Base-by-base conservation (phyloP, 2,888 invertebrate genomes). In the Drosophila aldrichi region DNA sequence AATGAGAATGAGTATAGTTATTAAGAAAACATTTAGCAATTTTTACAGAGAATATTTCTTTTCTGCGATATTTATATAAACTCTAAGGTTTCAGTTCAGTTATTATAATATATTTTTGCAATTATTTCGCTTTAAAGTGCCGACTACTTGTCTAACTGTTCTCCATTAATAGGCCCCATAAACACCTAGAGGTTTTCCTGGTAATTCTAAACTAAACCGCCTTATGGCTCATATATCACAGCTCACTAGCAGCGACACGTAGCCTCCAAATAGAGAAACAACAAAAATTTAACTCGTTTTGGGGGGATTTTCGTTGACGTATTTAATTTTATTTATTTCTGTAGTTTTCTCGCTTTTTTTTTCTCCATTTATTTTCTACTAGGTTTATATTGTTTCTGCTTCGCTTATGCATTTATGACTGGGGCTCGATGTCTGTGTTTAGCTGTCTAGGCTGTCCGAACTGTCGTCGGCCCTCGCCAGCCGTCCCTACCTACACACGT, bases 331-430 rank as follows among this genome's bases (percentile, higher is more conserved):
- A 52, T 61, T 61, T 66, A 59, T 77, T 61, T 60, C 38, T 38
- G 36, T 68, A 41, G 40, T 63, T 74, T 71, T 48, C 36, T 78
- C 25, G 38, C 63, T 20, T 22, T 22, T 20, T 20, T 36, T 36
- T n/a, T n/a, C n/a, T n/a, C n/a, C 14, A 36, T 36, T 1, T 20
- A 14, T 44, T 48, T 29, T 16, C 10, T 48, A n/a, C 88, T 78
- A 71, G 82, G 60, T 65, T 69, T 68, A 57, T 49, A 48, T 14
- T 44, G 20, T 43, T 68, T 52, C 68, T 49, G 66, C 57, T 25
- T 44, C 76, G 73, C 79, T 84, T 81, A 78, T 81, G 69, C 85
- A 87, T 84, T 87, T 85, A 88, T 77, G 78, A 70, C 61, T 54
- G 63, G 46, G 54, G 58, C 65, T 57, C 57, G 56, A 56, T 61